These are phyloP conservation scores for Microctenopoma lineatum DNA, from an alignment of 2,797 vertebrate species.

Conservation along the genomic window DNA sequence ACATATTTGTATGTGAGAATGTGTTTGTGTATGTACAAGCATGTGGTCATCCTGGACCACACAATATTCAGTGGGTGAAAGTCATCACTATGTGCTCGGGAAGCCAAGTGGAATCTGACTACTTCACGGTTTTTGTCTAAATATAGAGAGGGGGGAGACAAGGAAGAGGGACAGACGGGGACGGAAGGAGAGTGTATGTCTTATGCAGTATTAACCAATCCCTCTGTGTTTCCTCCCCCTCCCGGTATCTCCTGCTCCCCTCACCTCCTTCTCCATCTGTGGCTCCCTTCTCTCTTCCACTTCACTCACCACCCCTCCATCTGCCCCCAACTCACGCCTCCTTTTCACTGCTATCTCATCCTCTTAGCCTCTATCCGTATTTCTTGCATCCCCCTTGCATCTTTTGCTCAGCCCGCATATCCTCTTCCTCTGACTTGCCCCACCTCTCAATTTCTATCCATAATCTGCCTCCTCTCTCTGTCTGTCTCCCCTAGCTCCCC, in stretches of 20 bases:
- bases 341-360: constrained; percentile 23
- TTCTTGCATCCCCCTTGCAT: constrained; percentile 32
- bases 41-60: constrained; percentile 60
- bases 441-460: constrained; percentile 25
- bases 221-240: constrained; percentile 67
- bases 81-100: constrained; percentile 74
- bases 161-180: constrained; percentile 65
- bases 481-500: constrained; percentile 35
- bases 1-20: constrained; percentile 38
- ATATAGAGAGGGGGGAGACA: constrained; percentile 73
- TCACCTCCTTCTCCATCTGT: constrained; percentile 75
- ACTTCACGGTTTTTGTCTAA: constrained; percentile 83
- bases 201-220: constrained; percentile 77
- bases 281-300: constrained; percentile 52
- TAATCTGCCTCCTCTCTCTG: constrained; percentile 39
- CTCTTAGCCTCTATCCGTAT: constrained; percentile 33
- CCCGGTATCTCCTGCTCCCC: constrained; percentile 62
- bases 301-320: constrained; percentile 60
- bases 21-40: constrained; percentile 14
- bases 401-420: constrained; percentile 14
- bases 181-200: constrained; percentile 62
- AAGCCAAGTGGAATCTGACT: constrained; percentile 81
- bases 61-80: constrained; percentile 63
- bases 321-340: constrained; percentile 46
- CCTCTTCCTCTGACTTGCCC: constrained; percentile 24